These are phyloP conservation scores for Styela plicata DNA, from an alignment of 23 tunicate species.

Conservation along the genomic window DNA sequence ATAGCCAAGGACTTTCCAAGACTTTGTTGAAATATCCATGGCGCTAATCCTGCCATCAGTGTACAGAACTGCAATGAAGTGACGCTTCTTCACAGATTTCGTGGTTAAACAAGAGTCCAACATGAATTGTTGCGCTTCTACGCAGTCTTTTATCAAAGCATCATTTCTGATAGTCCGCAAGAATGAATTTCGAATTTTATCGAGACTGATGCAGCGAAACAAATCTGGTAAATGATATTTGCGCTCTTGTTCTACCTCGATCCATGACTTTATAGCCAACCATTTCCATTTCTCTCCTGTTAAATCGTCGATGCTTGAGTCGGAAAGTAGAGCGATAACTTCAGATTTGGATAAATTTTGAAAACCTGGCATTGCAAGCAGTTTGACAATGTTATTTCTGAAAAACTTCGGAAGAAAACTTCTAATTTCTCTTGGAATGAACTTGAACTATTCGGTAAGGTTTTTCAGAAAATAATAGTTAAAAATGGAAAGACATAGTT, in stretches of 20 bases:
- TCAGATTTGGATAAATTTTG: neutral
- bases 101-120: neutral
- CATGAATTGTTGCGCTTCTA: no score
- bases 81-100: neutral
- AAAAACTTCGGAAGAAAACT: no score
- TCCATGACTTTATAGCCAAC: neutral
- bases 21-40: neutral
- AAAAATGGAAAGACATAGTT: neutral
- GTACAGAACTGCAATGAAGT: neutral
- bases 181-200: no score
- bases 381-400: neutral
- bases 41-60: neutral
- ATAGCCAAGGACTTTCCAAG: neutral
- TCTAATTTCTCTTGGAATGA: neutral
- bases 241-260: neutral
- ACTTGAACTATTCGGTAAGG: neutral
- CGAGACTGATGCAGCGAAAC: neutral
- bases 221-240: neutral
- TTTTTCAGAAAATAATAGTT: neutral
- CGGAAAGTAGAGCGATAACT: neutral
- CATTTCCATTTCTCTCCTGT: neutral
- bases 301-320: neutral
- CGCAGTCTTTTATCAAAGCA: no score
- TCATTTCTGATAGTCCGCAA: no score
- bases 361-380: neutral